These are phyloP conservation scores for Magallana gigas DNA, from an alignment of 1,140 invertebrate genomes.

Conservation along the genomic window DNA sequence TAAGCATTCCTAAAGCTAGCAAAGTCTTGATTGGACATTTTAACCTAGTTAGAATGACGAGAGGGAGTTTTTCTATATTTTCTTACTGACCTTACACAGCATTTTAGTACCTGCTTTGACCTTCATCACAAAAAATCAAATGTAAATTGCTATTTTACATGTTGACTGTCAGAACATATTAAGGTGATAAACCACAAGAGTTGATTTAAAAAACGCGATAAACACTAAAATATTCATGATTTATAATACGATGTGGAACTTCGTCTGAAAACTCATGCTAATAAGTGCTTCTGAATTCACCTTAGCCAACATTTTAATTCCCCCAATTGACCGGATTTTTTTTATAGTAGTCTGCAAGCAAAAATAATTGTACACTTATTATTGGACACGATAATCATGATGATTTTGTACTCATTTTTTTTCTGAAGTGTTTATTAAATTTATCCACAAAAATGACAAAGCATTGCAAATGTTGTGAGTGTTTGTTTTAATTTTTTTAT, in stretches of 20 bases:
- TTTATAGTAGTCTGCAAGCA: neutral
- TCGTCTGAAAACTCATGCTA: neutral
- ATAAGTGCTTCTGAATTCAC: neutral
- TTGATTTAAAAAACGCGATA: neutral
- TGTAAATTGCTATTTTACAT: neutral
- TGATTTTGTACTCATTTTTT: too few relatives aligned
- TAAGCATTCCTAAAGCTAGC: neutral
- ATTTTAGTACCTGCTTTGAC: neutral
- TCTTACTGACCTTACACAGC: neutral
- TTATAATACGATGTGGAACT: neutral
- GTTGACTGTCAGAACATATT: neutral
- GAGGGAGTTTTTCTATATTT: neutral
- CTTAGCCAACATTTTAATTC: neutral
- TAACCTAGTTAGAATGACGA: neutral
- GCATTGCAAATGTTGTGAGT: too few relatives aligned
- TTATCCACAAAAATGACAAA: too few relatives aligned
- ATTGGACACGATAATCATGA: too few relatives aligned
- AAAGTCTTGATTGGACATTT: neutral
- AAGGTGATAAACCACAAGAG: neutral
- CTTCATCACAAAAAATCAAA: neutral
- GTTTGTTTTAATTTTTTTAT: too few relatives aligned
- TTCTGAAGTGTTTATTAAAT: too few relatives aligned
- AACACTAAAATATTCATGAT: neutral
- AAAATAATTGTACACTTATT: neutral
- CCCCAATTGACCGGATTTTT: neutral